Evolutionary conservation across 2,113 vertebrate genomes (phyloP).

Genomic region (Salminus brasiliensis): DNA sequence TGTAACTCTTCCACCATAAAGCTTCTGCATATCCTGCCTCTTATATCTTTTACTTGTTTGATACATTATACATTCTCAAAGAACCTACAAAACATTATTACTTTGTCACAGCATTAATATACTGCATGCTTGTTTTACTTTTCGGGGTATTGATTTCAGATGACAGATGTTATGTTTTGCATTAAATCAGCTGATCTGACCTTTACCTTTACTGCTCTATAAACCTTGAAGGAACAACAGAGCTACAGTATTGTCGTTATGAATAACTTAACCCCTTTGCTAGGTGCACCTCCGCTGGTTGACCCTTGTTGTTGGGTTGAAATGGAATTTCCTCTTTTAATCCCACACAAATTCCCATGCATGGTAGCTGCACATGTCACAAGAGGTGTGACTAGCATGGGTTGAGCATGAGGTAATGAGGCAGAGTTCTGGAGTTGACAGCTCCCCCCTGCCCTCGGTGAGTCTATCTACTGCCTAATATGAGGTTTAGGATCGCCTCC

Average conservation of each 20-base stretch:
- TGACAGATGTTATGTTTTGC: neutral
- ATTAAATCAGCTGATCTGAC: neutral
- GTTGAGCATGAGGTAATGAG: constrained; percentile 78
- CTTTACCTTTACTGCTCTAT: neutral
- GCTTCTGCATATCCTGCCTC: no score
- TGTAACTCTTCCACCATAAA: no score
- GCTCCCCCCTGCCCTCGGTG: constrained; percentile 52
- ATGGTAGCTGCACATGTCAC: constrained; percentile 57
- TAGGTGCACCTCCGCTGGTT: neutral
- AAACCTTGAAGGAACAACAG: no score
- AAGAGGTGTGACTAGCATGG: constrained; percentile 70
- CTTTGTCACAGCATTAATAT: neutral
- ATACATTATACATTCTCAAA: no score
- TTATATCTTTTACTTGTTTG: no score
- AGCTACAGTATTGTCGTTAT: neutral
- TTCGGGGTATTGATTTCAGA: neutral
- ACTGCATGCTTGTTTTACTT: neutral
- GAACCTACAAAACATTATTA: neutral
- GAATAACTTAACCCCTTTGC: neutral
- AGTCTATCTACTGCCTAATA: constrained; percentile 66
- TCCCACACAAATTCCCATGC: no score
- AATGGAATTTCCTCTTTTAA: constrained; percentile 60
- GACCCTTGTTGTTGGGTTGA: constrained; percentile 2
- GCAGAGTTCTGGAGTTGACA: constrained; percentile 55
- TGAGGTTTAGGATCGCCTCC: constrained; percentile 63